A percentile compares a stretch with the other conserved stretches of the same genome.
Evolutionary conservation across 2,888 invertebrate genomes (phyloP).

Genomic region (Trichopoda pennipes): DNA sequence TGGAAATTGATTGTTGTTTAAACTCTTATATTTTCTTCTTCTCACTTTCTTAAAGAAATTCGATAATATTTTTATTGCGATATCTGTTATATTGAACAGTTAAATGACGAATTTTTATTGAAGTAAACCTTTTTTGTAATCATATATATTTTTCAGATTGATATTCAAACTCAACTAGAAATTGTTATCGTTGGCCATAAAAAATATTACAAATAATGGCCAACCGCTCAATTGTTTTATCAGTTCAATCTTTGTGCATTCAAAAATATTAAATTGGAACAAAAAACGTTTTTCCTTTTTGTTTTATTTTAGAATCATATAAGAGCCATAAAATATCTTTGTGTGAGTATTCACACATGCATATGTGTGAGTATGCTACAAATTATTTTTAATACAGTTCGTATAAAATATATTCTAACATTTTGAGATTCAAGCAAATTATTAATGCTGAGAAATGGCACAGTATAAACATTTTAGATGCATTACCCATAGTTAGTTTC

Average conservation of each 20-base stretch:
- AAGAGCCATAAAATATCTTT: slow-evolving; percentile 10
- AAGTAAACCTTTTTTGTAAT: neutral
- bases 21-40: too few species aligned
- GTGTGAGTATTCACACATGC: too few species aligned
- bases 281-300: neutral
- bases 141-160: neutral
- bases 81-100: too few species aligned
- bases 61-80: too few species aligned
- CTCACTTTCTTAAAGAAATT: too few species aligned
- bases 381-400: too few species aligned
- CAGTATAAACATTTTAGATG: too few species aligned
- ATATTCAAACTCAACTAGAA: neutral
- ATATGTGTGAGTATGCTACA: neutral
- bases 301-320: neutral
- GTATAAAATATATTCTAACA: neutral
- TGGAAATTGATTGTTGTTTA: too few species aligned
- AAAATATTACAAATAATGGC: slow-evolving; percentile 33
- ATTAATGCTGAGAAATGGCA: too few species aligned
- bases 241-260: slow-evolving; percentile 33
- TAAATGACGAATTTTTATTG: too few species aligned
- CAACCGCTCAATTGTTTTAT: slow-evolving; percentile 41
- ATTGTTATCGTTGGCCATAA: slow-evolving; percentile 1
- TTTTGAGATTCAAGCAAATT: too few species aligned
- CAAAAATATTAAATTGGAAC: slow-evolving; percentile 1
- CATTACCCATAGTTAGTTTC: too few species aligned